Evolutionary conservation across 2,797 vertebrate genomes (phyloP).

Genomic region (Spheniscus humboldti): DNA sequence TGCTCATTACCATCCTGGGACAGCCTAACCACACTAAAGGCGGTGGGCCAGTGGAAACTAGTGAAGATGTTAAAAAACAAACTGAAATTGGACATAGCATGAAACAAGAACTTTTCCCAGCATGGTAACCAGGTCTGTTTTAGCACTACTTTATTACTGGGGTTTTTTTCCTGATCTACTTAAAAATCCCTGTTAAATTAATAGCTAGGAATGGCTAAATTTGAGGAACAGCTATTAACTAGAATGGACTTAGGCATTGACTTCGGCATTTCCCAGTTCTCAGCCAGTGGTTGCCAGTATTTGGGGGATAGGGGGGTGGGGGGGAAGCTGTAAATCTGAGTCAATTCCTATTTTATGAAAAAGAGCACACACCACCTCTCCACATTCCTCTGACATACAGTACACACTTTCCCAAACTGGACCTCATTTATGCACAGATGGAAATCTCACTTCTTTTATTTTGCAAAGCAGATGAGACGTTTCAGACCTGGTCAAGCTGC

Average conservation of each 20-base stretch:
- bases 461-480: background rate
- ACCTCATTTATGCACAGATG: background rate
- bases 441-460: background rate
- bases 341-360: background rate
- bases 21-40: background rate
- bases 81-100: background rate
- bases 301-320: fast-evolving
- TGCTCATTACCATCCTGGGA: background rate
- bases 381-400: background rate
- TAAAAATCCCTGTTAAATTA: background rate
- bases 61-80: background rate
- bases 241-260: background rate
- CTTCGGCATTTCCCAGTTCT: background rate
- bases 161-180: background rate
- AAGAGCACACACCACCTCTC: background rate
- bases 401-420: background rate
- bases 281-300: background rate
- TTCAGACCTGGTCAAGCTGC: background rate
- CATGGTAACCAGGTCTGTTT: background rate
- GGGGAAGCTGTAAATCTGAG: background rate
- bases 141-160: background rate
- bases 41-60: background rate
- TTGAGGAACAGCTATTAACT: background rate
- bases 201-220: background rate
- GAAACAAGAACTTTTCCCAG: background rate